Percentiles rank a stretch among this genome's conserved stretches.
Conservation (phyloP, 2,888 invertebrate genomes). For the Taphrorychus bicolor region DNA sequence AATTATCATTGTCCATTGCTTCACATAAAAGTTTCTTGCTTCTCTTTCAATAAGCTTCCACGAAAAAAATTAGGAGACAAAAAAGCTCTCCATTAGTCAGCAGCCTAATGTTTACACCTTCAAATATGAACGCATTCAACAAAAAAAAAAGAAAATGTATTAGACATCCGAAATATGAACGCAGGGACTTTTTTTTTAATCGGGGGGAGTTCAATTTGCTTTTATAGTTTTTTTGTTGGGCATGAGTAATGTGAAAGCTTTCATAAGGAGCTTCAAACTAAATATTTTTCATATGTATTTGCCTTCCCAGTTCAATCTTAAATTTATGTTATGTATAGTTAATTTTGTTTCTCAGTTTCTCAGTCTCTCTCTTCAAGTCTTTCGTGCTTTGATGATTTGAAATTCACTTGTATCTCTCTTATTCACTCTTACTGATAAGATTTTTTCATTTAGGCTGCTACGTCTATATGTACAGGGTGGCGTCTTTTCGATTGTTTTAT, state of each 20-base stretch:
- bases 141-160: neutral
- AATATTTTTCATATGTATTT: too few species aligned
- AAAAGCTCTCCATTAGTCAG: neutral
- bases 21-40: neutral
- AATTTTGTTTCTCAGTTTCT: too few species aligned
- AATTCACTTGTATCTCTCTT: too few species aligned
- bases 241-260: neutral
- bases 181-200: neutral
- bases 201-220: neutral
- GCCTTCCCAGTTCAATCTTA: too few species aligned
- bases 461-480: too few species aligned
- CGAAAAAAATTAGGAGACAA: neutral
- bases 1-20: neutral
- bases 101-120: neutral
- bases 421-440: too few species aligned
- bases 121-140: neutral
- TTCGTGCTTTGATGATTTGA: too few species aligned
- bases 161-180: neutral
- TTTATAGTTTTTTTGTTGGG: conserved; percentile 48
- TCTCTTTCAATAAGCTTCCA: neutral
- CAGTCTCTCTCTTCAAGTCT: too few species aligned
- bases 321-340: too few species aligned
- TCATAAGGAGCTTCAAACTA: too few species aligned
- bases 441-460: too few species aligned
- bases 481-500: too few species aligned